Percentiles rank a stretch among this genome's conserved stretches.
Evolutionary conservation across 2,797 vertebrate genomes (phyloP).

Genomic region (Graptemys geographica): DNA sequence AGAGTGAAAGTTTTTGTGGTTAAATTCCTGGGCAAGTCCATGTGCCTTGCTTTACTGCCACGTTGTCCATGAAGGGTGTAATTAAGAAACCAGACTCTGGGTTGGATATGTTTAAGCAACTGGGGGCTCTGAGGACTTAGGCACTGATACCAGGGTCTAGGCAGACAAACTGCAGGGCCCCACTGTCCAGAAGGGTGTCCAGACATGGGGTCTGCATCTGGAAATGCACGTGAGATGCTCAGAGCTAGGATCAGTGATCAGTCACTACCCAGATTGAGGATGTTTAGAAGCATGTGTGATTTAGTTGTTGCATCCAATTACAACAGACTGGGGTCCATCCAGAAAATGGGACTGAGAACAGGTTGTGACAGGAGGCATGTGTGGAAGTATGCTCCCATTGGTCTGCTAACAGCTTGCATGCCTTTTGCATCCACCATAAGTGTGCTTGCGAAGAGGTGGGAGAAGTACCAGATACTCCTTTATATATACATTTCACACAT

Average conservation of each 20-base stretch:
- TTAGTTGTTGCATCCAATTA: neutral
- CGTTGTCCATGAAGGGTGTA: neutral
- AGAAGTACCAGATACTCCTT: neutral
- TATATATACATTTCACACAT: neutral
- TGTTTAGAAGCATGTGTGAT: rapidly evolving
- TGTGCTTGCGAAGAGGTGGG: neutral
- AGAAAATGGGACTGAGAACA: neutral
- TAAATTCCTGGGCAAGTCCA: neutral
- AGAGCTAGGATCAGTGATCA: neutral
- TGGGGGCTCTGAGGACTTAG: rapidly evolving
- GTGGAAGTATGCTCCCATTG: neutral
- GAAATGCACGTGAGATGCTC: rapidly evolving
- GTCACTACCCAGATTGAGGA: neutral
- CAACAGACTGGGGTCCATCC: neutral
- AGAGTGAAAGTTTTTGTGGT: neutral
- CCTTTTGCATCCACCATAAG: neutral
- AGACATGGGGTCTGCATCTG: neutral
- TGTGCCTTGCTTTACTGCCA: neutral
- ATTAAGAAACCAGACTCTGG: neutral
- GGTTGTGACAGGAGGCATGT: neutral
- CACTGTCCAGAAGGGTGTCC: neutral
- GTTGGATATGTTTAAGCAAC: neutral
- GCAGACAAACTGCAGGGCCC: neutral
- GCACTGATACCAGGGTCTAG: neutral
- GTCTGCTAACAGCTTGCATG: neutral